Evolutionary conservation across 2,888 invertebrate genomes (phyloP).

Genomic region (Tromatobia lineatoria): DNA sequence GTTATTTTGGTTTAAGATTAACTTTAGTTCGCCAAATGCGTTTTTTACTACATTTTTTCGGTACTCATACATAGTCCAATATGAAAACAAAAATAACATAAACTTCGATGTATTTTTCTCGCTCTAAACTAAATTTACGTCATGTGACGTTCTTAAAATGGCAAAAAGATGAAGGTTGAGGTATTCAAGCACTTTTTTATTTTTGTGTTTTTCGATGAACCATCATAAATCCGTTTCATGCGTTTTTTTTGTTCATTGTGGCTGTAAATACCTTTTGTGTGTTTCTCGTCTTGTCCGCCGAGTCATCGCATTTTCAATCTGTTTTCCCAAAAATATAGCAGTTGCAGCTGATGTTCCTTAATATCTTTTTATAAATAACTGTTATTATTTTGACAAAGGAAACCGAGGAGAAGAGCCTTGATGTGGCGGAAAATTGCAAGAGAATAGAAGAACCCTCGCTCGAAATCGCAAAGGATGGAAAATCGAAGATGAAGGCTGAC

Average conservation of each 20-base stretch:
- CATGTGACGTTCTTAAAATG: no score
- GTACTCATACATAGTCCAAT: no score
- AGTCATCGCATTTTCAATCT: conserved; percentile 5
- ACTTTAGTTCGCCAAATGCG: no score
- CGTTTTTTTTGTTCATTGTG: not conserved
- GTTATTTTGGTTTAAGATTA: no score
- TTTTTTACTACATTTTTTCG: no score
- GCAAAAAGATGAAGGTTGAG: no score
- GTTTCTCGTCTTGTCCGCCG: not conserved
- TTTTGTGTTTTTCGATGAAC: no score
- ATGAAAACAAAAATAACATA: no score
- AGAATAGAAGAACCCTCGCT: conserved; percentile 58
- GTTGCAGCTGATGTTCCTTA: conserved; percentile 4
- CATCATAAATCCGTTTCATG: no score
- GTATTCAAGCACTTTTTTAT: no score
- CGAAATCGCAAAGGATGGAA: not conserved
- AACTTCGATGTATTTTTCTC: no score
- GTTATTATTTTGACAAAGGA: conserved; percentile 43
- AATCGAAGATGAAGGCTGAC: conserved; percentile 18
- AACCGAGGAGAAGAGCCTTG: conserved; percentile 53
- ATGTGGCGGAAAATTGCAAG: conserved; percentile 55
- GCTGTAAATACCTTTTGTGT: not conserved
- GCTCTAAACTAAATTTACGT: no score
- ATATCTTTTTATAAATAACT: conserved; percentile 7
- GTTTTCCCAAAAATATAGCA: conserved; percentile 7